A percentile compares a stretch with the other conserved stretches of the same genome.
phyloP scores from a whole-genome alignment of 2,797 vertebrate species.

The Hipposideros larvatus region DNA sequence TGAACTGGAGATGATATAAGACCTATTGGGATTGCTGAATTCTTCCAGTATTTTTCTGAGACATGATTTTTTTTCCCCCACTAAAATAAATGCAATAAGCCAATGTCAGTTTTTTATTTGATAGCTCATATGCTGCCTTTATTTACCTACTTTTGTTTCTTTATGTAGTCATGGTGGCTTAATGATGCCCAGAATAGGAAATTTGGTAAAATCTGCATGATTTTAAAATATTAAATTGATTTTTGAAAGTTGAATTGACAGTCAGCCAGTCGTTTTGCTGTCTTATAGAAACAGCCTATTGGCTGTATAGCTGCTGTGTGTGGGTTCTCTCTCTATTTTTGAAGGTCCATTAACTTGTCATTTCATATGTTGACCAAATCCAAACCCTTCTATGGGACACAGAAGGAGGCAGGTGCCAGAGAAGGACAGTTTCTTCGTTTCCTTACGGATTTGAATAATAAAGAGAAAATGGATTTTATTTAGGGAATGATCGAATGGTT shows the following conservation, averaged over 20 bases:
- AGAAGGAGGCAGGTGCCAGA: slow-evolving; percentile 23
- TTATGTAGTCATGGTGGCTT: background rate
- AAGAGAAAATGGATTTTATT: slow-evolving; percentile 71
- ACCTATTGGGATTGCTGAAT: slow-evolving; percentile 40
- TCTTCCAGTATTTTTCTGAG: background rate
- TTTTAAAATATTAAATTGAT: slow-evolving; percentile 65
- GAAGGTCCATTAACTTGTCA: slow-evolving; percentile 70
- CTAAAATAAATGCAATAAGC: slow-evolving; percentile 6
- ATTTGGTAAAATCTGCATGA: slow-evolving; percentile 36
- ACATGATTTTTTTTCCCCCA: background rate
- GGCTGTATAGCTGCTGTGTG: background rate
- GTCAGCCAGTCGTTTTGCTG: slow-evolving; percentile 30
- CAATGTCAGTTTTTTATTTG: background rate
- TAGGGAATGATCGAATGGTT: slow-evolving; percentile 75
- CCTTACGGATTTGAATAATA: slow-evolving; percentile 52
- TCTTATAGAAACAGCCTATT: slow-evolving; percentile 42
- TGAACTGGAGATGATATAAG: background rate
- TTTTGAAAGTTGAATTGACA: slow-evolving; percentile 62
- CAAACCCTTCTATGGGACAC: slow-evolving; percentile 25
- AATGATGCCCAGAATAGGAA: background rate
- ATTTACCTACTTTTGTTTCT: background rate
- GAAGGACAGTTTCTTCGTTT: slow-evolving; percentile 26
- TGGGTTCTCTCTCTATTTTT: slow-evolving; percentile 51
- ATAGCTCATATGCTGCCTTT: background rate
- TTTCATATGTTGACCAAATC: slow-evolving; percentile 64